Evolutionary conservation across 2,888 invertebrate genomes (phyloP).

Genomic region (Ashinkailepas kermadecensis): DNA sequence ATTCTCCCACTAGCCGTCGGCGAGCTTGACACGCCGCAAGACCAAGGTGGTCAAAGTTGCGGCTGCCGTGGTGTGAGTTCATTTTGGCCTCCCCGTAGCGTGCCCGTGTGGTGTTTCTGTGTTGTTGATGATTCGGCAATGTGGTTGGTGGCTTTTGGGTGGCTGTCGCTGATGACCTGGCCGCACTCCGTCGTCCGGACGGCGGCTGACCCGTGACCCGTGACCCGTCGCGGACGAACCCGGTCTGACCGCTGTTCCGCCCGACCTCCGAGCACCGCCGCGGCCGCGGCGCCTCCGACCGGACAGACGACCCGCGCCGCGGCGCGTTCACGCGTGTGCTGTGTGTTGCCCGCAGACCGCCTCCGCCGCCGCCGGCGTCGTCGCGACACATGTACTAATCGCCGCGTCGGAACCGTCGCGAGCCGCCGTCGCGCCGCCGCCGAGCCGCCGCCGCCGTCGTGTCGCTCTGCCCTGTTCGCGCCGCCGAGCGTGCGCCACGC

Average conservation of each 20-base stretch:
- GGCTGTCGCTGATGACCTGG: no score
- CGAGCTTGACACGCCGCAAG: no score
- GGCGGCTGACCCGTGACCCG: no score
- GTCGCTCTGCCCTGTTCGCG: background rate
- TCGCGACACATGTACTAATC: slow-evolving; percentile 16
- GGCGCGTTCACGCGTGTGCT: background rate
- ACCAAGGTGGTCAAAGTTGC: no score
- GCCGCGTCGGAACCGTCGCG: background rate
- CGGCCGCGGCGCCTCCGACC: background rate
- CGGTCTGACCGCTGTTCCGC: background rate
- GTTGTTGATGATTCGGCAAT: no score
- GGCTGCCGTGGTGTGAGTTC: no score
- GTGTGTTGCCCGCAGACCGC: background rate
- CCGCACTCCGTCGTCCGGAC: no score
- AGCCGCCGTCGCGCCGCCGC: background rate
- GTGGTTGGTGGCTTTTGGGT: no score
- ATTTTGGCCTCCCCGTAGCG: no score
- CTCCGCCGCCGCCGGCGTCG: slow-evolving; percentile 1
- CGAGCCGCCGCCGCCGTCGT: background rate
- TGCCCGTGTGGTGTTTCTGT: no score
- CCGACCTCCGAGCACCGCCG: background rate
- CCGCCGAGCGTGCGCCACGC: background rate
- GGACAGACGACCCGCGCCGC: background rate
- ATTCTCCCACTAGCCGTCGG: no score
- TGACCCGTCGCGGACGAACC: background rate